These are phyloP conservation scores for Varanus komodoensis DNA, from an alignment of 2,113 vertebrate species.

Conservation along the genomic window DNA sequence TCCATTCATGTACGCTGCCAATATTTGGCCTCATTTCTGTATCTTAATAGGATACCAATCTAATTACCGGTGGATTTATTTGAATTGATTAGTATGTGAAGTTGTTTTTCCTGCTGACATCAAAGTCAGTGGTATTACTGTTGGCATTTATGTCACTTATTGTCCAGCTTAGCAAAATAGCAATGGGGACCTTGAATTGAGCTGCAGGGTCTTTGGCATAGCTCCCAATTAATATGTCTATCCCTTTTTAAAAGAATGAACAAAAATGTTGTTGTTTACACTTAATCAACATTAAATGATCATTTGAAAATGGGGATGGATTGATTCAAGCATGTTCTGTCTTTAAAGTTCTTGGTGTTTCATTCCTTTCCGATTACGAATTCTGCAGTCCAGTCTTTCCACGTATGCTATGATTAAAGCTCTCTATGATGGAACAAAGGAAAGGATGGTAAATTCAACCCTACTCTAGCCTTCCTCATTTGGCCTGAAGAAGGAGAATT, in stretches of 20 bases:
- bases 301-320: background rate
- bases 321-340: background rate
- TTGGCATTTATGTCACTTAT: conserved; percentile 55
- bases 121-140: conserved; percentile 27
- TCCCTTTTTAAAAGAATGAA: conserved; percentile 36
- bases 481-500: too few species aligned
- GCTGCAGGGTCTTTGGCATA: conserved; percentile 29
- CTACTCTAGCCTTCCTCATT: background rate
- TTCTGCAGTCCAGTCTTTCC: background rate
- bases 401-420: background rate
- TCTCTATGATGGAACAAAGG: background rate
- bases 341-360: background rate
- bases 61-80: conserved; percentile 62
- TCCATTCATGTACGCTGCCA: conserved; percentile 31
- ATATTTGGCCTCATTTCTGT: conserved; percentile 48
- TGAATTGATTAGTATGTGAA: conserved; percentile 46
- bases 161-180: conserved; percentile 56
- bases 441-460: background rate
- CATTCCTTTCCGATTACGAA: background rate
- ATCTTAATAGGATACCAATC: conserved; percentile 30
- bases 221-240: conserved; percentile 40
- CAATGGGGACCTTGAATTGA: conserved; percentile 49
- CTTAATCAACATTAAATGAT: conserved; percentile 16
- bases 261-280: background rate
- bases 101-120: conserved; percentile 26